Evolutionary conservation across 2,888 invertebrate genomes (phyloP).

Genomic region (Caenorhabditis sp.): DNA sequence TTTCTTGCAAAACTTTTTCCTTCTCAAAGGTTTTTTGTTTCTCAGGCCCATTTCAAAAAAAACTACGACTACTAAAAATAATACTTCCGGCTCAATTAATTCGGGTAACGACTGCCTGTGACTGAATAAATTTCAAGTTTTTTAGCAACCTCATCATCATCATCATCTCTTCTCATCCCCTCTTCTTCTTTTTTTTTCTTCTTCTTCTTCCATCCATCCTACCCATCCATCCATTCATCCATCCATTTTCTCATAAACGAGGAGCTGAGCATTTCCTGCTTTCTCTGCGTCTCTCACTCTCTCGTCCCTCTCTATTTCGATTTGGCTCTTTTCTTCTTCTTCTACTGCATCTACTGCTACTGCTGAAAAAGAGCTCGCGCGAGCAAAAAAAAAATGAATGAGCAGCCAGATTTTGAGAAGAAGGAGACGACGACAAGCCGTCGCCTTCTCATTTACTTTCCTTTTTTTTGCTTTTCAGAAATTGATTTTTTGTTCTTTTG

Average conservation of each 20-base stretch:
- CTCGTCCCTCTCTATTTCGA: background rate
- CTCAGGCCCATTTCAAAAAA: no score
- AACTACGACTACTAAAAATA: no score
- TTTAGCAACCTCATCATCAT: no score
- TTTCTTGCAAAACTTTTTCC: no score
- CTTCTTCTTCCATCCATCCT: no score
- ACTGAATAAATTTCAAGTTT: no score
- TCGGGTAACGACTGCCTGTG: no score
- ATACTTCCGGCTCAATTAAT: no score
- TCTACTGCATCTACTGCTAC: background rate
- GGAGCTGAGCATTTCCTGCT: background rate
- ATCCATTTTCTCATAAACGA: background rate
- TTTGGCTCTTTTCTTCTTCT: background rate
- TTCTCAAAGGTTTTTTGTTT: no score
- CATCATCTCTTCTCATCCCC: no score
- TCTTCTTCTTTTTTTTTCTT: no score
- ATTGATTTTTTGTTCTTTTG: background rate
- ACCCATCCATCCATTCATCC: background rate
- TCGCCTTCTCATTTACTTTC: background rate
- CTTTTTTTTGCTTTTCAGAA: background rate
- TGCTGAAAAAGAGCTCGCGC: background rate
- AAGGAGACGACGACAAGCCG: background rate
- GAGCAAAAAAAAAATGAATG: background rate
- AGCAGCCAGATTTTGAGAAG: constrained; percentile 1
- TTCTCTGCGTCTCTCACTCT: background rate